Evolutionary conservation across 2,113 vertebrate genomes (phyloP).

Genomic region (Perca fluviatilis): DNA sequence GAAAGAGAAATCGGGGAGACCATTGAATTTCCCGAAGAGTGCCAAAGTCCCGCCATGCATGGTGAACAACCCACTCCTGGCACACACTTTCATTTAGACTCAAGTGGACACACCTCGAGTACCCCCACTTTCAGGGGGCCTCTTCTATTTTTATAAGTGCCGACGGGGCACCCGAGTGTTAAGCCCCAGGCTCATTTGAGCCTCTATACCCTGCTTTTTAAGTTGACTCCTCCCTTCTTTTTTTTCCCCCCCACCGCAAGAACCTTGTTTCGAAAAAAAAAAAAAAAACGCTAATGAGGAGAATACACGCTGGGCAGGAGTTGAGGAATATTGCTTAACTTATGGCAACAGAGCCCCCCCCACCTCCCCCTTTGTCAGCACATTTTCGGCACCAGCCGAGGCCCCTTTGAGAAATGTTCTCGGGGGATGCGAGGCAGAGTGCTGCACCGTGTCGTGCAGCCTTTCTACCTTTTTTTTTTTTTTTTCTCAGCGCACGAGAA

Average conservation of each 20-base stretch:
- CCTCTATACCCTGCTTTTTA: slow-evolving; percentile 49
- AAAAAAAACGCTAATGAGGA: slow-evolving; percentile 62
- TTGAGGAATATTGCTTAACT: slow-evolving; percentile 66
- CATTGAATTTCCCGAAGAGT: slow-evolving; percentile 55
- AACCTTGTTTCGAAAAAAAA: slow-evolving; percentile 47
- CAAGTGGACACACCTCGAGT: slow-evolving; percentile 71
- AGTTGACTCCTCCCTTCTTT: slow-evolving; percentile 27
- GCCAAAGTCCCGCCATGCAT: slow-evolving; percentile 69
- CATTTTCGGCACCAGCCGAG: slow-evolving; percentile 36
- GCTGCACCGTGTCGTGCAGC: slow-evolving; percentile 24
- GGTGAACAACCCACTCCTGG: slow-evolving; percentile 64
- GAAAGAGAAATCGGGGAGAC: slow-evolving; percentile 58
- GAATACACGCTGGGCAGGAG: slow-evolving; percentile 54
- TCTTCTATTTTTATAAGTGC: slow-evolving; percentile 70
- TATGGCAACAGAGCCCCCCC: slow-evolving; percentile 35
- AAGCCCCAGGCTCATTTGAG: slow-evolving; percentile 62
- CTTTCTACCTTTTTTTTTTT: slow-evolving; percentile 21
- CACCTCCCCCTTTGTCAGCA: slow-evolving; percentile 66
- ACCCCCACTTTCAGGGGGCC: slow-evolving; percentile 62
- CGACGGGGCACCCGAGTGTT: slow-evolving; percentile 57
- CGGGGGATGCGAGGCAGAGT: slow-evolving; percentile 38
- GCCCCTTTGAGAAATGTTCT: slow-evolving; percentile 44
- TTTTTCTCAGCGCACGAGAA: slow-evolving; percentile 10
- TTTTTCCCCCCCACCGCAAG: neutral
- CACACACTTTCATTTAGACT: slow-evolving; percentile 73